These are phyloP conservation scores for Numenius arquata DNA, from an alignment of 2,113 vertebrate genomes.

Conservation along the genomic window DNA sequence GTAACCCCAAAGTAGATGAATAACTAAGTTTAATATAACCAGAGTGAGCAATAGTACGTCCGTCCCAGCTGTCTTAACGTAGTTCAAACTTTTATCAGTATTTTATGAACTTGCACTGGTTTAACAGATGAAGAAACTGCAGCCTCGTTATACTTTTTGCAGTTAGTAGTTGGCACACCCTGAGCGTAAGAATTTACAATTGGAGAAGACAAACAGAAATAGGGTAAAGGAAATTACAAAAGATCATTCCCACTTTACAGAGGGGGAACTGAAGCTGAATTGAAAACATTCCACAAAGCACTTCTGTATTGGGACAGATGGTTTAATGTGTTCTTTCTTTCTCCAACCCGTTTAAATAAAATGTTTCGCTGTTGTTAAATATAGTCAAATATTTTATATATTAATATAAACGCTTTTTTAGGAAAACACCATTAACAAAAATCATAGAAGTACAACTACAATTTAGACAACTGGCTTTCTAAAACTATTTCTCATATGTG, in stretches of 20 bases:
- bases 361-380: neutral
- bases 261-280: neutral
- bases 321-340: neutral
- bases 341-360: neutral
- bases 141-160: neutral
- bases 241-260: neutral
- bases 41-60: neutral
- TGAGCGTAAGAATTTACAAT: neutral
- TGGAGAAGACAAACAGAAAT: neutral
- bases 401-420: neutral
- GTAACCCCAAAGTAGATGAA: neutral
- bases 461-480: neutral
- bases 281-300: neutral
- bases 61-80: neutral
- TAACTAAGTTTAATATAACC: neutral
- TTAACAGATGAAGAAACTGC: neutral
- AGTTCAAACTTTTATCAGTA: neutral
- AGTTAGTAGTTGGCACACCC: neutral
- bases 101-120: neutral
- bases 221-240: neutral
- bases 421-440: neutral
- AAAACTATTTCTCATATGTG: neutral
- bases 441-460: neutral
- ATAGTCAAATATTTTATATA: neutral
- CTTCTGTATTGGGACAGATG: neutral